Evolutionary conservation across 2,113 vertebrate species (phyloP), one percentile per base, ranked within the genome.

Genomic region (Prunella fulvescens): DNA sequence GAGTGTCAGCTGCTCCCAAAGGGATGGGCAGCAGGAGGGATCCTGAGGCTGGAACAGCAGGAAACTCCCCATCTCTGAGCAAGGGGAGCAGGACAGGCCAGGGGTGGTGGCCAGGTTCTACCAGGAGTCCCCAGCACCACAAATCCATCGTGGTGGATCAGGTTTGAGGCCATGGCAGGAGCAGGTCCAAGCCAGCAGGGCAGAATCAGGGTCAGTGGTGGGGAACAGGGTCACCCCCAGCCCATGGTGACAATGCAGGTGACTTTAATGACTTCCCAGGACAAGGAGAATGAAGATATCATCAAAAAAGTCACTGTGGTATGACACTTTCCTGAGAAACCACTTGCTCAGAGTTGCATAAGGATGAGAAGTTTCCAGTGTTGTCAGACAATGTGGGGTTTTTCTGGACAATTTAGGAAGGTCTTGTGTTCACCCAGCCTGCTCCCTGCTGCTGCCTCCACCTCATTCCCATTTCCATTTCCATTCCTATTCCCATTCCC

Each of bases 221-320:
- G 40, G 6, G 4, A 66, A 5, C 7, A 29, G 48, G 11, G 37
- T 23, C 73, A 45, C 45, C 57, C 18, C 22, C 14, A 73, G 35
- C 19, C 29, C 51, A 15, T 2, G 23, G 23, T 6, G 19, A 19
- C 14, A 3, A 2, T 1, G 3, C 23, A 67, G 18, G 51, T 2
- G 42, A 3, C 24, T 50, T 29, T 8, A 19, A 25, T 23, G 31
- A 25, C 14, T 19, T 53, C 10, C 33, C 28, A 69, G 56, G 44
- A 51, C 24, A 24, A 78, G 25, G 37, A 69, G 60, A 76, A 85
- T 7, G 2, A 57, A 83, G 45, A 7, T 12, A 20, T 23, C 39
- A 58, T n/a, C 28, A 16, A 3, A 12, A 19, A 54, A 88, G 40
- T 28, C n/a, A 7, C 47, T 18, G 44, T 26, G 14, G 35, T 66